A percentile compares a stretch with the other conserved stretches of the same genome.
phyloP scores from a whole-genome alignment of 2,797 vertebrate species.

The Coregonus suidteri region DNA sequence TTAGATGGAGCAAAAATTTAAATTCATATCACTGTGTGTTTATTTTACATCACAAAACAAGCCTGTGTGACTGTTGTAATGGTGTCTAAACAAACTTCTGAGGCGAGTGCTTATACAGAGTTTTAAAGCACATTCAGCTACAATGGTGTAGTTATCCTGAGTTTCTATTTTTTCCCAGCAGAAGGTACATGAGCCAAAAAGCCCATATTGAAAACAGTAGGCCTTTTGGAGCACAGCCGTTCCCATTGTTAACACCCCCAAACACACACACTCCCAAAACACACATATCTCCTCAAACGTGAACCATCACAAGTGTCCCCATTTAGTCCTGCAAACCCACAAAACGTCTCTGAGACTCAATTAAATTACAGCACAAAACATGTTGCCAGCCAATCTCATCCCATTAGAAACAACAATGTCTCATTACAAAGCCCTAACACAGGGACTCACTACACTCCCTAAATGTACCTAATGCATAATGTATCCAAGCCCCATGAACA shows the following conservation, averaged over 20 bases:
- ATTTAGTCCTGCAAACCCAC: slow-evolving; percentile 26
- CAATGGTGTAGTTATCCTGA: slow-evolving; percentile 29
- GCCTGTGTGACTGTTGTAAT: slow-evolving; percentile 16
- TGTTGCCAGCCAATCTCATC: slow-evolving; percentile 85
- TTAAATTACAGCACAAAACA: slow-evolving; percentile 85
- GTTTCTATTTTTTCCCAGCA: slow-evolving; percentile 37
- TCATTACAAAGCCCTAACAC: slow-evolving; percentile 78
- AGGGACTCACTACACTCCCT: slow-evolving; percentile 79
- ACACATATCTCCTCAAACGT: slow-evolving; percentile 16
- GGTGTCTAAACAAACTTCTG: slow-evolving; percentile 16
- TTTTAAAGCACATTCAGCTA: slow-evolving; percentile 26
- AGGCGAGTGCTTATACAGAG: slow-evolving; percentile 18
- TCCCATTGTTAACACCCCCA: slow-evolving; percentile 22
- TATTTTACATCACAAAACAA: not conserved
- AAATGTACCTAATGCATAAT: slow-evolving; percentile 86
- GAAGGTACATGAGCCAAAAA: slow-evolving; percentile 42
- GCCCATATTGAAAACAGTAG: slow-evolving; percentile 51
- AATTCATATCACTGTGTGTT: not conserved
- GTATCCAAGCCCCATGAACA: slow-evolving; percentile 69
- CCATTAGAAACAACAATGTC: slow-evolving; percentile 86
- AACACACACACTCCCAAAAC: slow-evolving; percentile 12
- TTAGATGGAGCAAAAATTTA: slow-evolving; percentile 8
- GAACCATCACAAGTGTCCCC: slow-evolving; percentile 19
- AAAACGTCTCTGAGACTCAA: slow-evolving; percentile 74
- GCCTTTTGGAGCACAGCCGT: slow-evolving; percentile 42